These are phyloP conservation scores for Ciconia boyciana DNA, from an alignment of 2,113 vertebrate species.

Conservation along the genomic window DNA sequence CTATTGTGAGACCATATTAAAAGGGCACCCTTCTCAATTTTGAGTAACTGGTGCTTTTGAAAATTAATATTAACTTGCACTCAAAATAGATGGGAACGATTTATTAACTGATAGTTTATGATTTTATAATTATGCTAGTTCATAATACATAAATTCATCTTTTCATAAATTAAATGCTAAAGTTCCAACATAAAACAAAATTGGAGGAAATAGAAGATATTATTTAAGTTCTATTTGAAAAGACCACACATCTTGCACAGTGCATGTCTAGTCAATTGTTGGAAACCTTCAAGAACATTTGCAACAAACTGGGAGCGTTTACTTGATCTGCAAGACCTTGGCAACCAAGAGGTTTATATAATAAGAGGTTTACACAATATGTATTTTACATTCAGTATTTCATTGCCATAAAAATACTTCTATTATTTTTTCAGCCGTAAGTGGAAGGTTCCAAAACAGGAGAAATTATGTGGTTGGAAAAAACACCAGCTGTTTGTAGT, in stretches of 20 bases:
- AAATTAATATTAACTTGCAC: background rate
- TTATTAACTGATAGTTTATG: background rate
- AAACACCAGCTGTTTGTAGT: background rate
- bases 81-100: background rate
- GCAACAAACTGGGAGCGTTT: background rate
- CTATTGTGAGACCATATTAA: background rate
- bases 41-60: background rate
- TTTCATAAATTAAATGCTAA: background rate
- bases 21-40: background rate
- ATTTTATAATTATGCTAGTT: background rate
- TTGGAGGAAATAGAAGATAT: background rate
- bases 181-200: background rate
- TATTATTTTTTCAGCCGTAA: background rate
- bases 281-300: background rate
- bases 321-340: background rate
- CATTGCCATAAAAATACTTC: background rate
- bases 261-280: background rate
- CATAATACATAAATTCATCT: background rate
- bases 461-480: background rate
- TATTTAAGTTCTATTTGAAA: background rate
- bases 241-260: background rate
- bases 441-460: background rate
- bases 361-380: background rate
- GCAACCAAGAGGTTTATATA: background rate
- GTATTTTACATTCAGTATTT: background rate